Evolutionary conservation across 2,113 vertebrate genomes (phyloP).

Genomic region (Sapajus apella): DNA sequence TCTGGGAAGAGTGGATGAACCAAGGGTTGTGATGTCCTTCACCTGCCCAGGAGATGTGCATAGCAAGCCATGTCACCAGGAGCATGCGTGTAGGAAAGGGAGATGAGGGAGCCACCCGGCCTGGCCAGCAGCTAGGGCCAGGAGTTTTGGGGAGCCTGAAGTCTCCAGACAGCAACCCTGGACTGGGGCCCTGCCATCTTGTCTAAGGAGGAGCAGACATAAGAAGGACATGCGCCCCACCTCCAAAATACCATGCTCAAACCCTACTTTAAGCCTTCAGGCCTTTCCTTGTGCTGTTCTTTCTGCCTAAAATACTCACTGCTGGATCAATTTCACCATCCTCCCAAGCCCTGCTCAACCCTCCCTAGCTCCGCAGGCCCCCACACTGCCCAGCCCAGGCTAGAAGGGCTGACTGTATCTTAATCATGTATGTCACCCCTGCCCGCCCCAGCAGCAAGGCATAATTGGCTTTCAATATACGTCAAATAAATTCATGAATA

Average conservation of each 20-base stretch:
- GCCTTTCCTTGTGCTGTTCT: neutral
- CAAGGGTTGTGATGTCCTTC: rapidly evolving
- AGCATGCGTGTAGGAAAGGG: neutral
- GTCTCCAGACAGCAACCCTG: rapidly evolving
- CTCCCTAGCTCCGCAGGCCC: neutral
- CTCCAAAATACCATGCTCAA: neutral
- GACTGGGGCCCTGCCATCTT: no score
- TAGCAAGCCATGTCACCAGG: neutral
- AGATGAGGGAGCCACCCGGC: neutral
- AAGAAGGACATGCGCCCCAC: neutral
- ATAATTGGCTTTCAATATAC: neutral
- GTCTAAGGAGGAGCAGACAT: neutral
- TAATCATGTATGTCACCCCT: neutral
- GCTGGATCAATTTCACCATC: neutral
- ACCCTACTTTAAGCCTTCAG: no score
- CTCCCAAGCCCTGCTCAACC: neutral
- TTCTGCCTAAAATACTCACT: neutral
- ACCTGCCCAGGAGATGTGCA: neutral
- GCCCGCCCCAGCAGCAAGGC: neutral
- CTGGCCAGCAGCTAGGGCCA: neutral
- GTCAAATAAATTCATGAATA: neutral
- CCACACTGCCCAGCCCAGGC: neutral
- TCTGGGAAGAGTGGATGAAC: neutral
- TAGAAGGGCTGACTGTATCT: neutral
- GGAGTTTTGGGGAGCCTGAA: neutral